Percentiles rank a stretch among this genome's conserved stretches.
These are phyloP conservation scores for Neopelma chrysocephalum DNA, from an alignment of 2,797 vertebrate genomes.

Conservation along the genomic window DNA sequence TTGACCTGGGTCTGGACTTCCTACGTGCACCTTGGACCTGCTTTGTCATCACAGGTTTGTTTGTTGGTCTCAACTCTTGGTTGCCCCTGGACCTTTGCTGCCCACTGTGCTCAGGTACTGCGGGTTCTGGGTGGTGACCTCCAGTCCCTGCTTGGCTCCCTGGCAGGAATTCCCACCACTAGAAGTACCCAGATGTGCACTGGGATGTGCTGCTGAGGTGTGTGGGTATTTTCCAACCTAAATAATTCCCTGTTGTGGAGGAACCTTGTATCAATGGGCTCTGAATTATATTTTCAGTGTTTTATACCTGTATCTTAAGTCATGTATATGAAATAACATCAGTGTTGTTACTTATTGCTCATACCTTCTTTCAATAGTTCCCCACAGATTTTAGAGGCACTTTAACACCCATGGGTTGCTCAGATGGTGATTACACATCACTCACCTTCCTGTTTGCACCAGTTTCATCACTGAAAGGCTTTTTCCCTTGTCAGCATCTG, in stretches of 20 bases:
- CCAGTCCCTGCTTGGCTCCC: neutral
- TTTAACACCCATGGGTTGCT: neutral
- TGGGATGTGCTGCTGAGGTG: neutral
- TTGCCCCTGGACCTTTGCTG: neutral
- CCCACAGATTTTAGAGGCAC: neutral
- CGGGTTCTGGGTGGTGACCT: neutral
- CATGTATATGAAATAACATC: fast-evolving
- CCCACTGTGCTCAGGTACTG: fast-evolving
- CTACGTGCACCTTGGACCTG: fast-evolving
- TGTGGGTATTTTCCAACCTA: neutral
- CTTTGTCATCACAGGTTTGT: fast-evolving
- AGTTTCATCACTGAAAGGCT: neutral
- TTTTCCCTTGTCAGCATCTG: neutral
- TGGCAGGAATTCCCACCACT: neutral
- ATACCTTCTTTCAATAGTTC: neutral
- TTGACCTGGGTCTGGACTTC: fast-evolving
- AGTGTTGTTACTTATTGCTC: neutral
- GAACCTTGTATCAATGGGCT: fast-evolving
- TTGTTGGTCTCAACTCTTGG: neutral
- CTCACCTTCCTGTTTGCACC: neutral
- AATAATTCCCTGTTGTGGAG: neutral
- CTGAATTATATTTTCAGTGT: neutral
- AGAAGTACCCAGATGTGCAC: neutral
- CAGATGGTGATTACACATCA: neutral
- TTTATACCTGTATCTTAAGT: fast-evolving